Evolutionary conservation across 2,888 invertebrate species (phyloP).

Genomic region (Thelaira solivaga): DNA sequence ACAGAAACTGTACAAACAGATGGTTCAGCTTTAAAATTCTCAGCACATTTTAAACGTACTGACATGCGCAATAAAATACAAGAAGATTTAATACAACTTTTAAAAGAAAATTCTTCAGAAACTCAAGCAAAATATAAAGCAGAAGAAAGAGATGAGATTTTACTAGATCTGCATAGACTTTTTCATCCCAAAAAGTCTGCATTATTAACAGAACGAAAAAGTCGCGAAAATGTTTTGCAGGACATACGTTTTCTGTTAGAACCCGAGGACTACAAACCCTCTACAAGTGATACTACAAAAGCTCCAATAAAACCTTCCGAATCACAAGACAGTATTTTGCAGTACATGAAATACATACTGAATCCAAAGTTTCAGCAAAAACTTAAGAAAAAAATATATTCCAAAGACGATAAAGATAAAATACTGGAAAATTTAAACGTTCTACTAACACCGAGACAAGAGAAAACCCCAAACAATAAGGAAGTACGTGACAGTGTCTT

Average conservation of each 20-base stretch:
- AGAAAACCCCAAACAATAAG: neutral
- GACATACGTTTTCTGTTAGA: constrained; percentile 11
- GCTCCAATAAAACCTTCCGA: neutral
- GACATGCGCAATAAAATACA: constrained; percentile 35
- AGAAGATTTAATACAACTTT: constrained; percentile 23
- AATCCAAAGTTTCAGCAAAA: constrained; percentile 20
- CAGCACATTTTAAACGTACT: constrained; percentile 21
- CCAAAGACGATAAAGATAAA: constrained; percentile 12
- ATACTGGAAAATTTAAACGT: constrained; percentile 12
- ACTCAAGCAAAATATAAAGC: neutral
- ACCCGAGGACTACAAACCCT: neutral
- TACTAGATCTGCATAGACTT: constrained; percentile 14
- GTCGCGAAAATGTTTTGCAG: constrained; percentile 4
- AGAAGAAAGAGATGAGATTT: constrained; percentile 23
- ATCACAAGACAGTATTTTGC: constrained; percentile 17
- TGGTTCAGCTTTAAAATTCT: neutral
- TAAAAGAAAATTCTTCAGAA: neutral
- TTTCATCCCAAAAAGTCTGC: constrained; percentile 13
- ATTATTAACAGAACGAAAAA: neutral
- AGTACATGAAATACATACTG: constrained; percentile 17
- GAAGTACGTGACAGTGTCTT: neutral
- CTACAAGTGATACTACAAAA: neutral
- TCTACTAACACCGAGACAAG: neutral
- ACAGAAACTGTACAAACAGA: constrained; percentile 20
- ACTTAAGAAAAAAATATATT: neutral